A percentile compares a stretch with the other conserved stretches of the same genome.
Conservation (phyloP, 2,888 invertebrate species). For the Tachina lurida region DNA sequence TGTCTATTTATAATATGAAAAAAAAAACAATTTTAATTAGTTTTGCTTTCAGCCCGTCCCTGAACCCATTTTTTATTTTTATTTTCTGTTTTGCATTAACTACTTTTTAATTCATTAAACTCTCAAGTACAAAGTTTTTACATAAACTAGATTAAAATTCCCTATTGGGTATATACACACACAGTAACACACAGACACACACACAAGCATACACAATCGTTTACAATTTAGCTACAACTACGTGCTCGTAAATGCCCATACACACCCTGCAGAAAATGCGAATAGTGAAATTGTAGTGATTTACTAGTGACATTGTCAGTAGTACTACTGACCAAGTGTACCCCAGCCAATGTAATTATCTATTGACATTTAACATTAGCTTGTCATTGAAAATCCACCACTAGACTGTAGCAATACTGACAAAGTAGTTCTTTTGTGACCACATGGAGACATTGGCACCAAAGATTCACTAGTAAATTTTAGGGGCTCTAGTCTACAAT, state of each 20-base stretch:
- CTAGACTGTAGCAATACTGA: no score
- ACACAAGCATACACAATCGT: background rate
- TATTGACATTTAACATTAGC: no score
- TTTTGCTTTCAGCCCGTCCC: conserved; percentile 35
- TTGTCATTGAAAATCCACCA: no score
- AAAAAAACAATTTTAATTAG: conserved; percentile 36
- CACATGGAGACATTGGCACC: no score
- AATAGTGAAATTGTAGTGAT: no score
- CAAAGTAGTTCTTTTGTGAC: no score
- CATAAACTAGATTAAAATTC: conserved; percentile 51
- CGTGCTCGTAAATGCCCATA: background rate
- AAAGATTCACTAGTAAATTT: no score
- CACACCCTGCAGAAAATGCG: no score
- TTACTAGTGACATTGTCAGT: no score
- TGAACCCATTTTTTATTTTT: conserved; percentile 37
- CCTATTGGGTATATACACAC: conserved; percentile 46
- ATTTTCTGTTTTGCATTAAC: conserved; percentile 25
- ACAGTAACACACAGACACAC: background rate
- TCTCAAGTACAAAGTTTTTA: conserved; percentile 41
- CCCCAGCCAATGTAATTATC: no score
- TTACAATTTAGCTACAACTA: background rate
- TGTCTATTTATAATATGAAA: background rate
- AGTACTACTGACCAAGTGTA: no score
- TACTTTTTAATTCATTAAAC: conserved; percentile 62
- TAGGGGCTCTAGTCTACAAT: no score